phyloP scores from a whole-genome alignment of 2,113 vertebrate species.

The Thymallus thymallus region DNA sequence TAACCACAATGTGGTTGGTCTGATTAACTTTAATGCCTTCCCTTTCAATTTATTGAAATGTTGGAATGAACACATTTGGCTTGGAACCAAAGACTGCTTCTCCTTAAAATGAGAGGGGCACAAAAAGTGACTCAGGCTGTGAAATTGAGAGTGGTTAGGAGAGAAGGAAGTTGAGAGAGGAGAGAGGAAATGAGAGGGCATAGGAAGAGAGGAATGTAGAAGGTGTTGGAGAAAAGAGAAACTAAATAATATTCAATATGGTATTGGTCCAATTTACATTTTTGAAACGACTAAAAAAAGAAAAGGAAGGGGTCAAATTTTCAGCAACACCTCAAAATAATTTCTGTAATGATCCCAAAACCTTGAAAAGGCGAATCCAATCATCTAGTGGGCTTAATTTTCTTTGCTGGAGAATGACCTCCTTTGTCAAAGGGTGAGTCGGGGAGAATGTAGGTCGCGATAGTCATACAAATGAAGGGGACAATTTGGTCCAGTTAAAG shows the following conservation, averaged over 20 bases:
- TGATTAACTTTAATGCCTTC: conserved; percentile 84
- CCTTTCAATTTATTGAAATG: conserved; percentile 82
- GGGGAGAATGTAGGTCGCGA: conserved; percentile 69
- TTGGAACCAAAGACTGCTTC: conserved; percentile 69
- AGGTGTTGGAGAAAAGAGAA: conserved; percentile 21
- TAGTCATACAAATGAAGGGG: conserved; percentile 78
- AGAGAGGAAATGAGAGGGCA: conserved; percentile 45
- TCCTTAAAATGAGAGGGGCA: conserved; percentile 61
- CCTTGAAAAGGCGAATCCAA: conserved; percentile 81
- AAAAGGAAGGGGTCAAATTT: conserved; percentile 72
- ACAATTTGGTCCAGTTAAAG: conserved; percentile 81
- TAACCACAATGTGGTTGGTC: conserved; percentile 82
- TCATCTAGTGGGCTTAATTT: conserved; percentile 80
- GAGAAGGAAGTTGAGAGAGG: conserved; percentile 57
- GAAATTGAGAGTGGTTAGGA: conserved; percentile 21
- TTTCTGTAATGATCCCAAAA: conserved; percentile 79
- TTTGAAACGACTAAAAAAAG: conserved; percentile 44
- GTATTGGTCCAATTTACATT: conserved; percentile 73
- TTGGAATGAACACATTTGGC: conserved; percentile 78
- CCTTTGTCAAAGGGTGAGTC: conserved; percentile 78
- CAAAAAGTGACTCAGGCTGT: background rate
- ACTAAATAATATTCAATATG: conserved; percentile 58
- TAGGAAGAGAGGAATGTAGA: conserved; percentile 13
- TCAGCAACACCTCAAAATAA: conserved; percentile 80
- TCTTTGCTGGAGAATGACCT: conserved; percentile 72